Evolutionary conservation across 2,113 vertebrate genomes (phyloP), one percentile per base, ranked within the genome.

Genomic region (Salminus brasiliensis): DNA sequence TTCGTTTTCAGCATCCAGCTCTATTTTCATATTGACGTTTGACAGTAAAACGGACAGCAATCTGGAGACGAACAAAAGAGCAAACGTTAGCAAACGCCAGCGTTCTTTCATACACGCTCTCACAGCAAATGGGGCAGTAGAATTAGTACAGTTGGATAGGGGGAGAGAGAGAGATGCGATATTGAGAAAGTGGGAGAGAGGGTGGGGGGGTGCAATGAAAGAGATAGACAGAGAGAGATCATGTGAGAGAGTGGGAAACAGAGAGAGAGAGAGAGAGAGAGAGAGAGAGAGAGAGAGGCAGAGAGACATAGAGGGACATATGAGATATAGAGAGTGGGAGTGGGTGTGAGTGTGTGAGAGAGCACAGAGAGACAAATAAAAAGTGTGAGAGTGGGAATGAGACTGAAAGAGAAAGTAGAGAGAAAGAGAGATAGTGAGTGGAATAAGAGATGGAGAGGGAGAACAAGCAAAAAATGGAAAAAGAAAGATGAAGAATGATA

Each of bases 1-100:
- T 60, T 71, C 32, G 41, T 72, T 16, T 5, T 39, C 67, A 55
- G 30, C 12, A 25, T 5, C 63, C 55, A 52, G 21, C 23, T 72
- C 21, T 66, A 74, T 78, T 81, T 73, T 23, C 79, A 66, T 71
- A 63, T 65, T 32, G 66, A 41, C 29, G 68, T 81, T 34, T 63
- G 53, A 60, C 60, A 52, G 67, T 67, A 67, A 68, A 81, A 66
- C 71, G 41, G 43, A 85, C 83, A 78, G 30, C 74, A 62, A 73
- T 73, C 18, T 12, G 53, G 34, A 30, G 68, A 11, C 15, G 21
- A 63, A 78, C 41, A 73, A 77, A 66, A 23, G 23, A n/a, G 52
- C 9, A 23, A 41, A 29, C 67, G 45, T 47, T 55, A 63, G 78
- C 29, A 34, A 27, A 43, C 57, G 74, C 34, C 65, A 63, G 3